phyloP scores from a whole-genome alignment of 2,888 invertebrate species.

The Thymelicus lineola region DNA sequence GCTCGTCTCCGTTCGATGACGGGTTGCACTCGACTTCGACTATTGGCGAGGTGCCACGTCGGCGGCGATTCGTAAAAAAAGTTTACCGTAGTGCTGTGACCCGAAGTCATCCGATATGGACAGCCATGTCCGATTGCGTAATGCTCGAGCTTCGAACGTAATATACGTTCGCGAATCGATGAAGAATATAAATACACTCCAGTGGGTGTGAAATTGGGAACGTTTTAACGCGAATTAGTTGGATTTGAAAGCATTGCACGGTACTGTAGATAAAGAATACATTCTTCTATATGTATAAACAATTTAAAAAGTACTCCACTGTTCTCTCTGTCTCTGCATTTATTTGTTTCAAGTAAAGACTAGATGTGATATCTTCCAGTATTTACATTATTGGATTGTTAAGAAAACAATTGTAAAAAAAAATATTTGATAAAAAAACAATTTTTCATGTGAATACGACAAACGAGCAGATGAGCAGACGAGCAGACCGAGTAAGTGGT shows the following conservation, averaged over 20 bases:
- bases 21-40: conserved; percentile 39
- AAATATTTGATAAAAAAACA: too few relatives aligned
- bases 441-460: too few relatives aligned
- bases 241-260: neutral
- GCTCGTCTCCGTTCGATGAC: conserved; percentile 17
- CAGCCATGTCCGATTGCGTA: conserved; percentile 31
- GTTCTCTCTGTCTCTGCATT: too few relatives aligned
- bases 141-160: conserved; percentile 4
- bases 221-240: neutral
- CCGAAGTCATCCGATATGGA: conserved; percentile 31
- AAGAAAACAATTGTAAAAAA: too few relatives aligned
- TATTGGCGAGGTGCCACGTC: conserved; percentile 48
- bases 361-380: too few relatives aligned
- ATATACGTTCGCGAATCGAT: neutral
- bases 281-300: too few relatives aligned
- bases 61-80: conserved; percentile 20
- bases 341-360: too few relatives aligned
- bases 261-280: too few relatives aligned
- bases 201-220: conserved; percentile 6
- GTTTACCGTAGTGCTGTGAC: conserved; percentile 20
- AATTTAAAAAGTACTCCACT: too few relatives aligned
- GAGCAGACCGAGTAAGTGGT: too few relatives aligned
- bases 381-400: too few relatives aligned
- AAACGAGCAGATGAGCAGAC: too few relatives aligned
- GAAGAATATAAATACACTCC: neutral